Conservation (phyloP, 2,797 vertebrate species). For the Pseudocheirus occidentalis region DNA sequence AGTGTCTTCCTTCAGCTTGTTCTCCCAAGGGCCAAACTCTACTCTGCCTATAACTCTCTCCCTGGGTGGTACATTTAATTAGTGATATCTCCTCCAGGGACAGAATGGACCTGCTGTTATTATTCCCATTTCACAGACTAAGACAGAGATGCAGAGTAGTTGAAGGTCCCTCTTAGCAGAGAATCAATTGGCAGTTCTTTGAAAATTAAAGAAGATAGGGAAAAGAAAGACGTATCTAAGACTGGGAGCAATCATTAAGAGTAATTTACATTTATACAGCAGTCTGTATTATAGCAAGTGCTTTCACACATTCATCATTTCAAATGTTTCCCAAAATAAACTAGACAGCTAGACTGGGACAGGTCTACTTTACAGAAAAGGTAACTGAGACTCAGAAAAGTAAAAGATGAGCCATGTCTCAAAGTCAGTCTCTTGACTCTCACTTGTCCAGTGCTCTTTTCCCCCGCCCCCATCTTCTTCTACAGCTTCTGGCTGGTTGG, state of each 20-base stretch:
- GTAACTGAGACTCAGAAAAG: not conserved
- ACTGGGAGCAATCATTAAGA: not conserved
- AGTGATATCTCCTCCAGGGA: not conserved
- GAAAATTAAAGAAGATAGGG: not conserved
- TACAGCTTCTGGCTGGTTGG: not conserved
- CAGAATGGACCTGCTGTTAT: not conserved
- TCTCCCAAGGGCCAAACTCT: not conserved
- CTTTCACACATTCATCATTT: not conserved
- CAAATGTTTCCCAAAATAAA: not conserved
- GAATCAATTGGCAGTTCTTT: not conserved
- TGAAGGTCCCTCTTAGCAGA: not conserved
- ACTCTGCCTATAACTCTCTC: not conserved
- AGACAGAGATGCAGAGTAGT: not conserved
- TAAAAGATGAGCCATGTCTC: not conserved
- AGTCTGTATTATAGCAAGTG: not conserved
- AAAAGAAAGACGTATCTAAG: not conserved
- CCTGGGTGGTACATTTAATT: not conserved
- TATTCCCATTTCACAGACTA: not conserved
- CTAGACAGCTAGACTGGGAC: not conserved
- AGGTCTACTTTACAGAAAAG: not conserved
- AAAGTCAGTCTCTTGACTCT: not conserved
- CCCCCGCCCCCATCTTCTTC: not conserved
- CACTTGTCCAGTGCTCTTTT: not conserved
- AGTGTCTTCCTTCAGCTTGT: not conserved
- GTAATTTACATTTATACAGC: not conserved